Conservation (phyloP, 2,888 invertebrate species). For the Drosophila vallismaia region DNA sequence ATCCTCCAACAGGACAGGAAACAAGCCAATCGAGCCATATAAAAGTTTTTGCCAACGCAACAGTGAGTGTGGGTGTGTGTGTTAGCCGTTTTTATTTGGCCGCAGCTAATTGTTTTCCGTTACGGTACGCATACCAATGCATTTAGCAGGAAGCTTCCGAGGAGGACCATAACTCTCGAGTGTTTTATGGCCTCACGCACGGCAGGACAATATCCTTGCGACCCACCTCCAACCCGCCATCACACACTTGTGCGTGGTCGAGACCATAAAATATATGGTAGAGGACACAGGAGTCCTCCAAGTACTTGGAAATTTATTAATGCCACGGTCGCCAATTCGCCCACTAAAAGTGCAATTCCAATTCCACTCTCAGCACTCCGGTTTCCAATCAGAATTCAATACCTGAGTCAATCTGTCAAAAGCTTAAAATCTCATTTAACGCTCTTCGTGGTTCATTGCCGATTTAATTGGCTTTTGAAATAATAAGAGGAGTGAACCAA, state of each 20-base stretch:
- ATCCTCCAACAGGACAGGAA: slow-evolving; percentile 38
- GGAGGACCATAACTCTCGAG: slow-evolving; percentile 66
- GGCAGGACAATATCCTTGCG: slow-evolving; percentile 71
- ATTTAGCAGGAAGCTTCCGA: slow-evolving; percentile 53
- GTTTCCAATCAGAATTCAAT: slow-evolving; percentile 24
- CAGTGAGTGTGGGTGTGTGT: slow-evolving; percentile 4
- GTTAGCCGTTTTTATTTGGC: slow-evolving; percentile 62
- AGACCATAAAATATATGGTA: slow-evolving; percentile 66
- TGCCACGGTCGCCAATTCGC: slow-evolving; percentile 33
- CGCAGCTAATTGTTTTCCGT: slow-evolving; percentile 77
- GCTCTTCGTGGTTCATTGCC: slow-evolving; percentile 32
- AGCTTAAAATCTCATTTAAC: slow-evolving; percentile 44
- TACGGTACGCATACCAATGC: slow-evolving; percentile 78
- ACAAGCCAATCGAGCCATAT: slow-evolving; percentile 59
- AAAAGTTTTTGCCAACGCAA: slow-evolving; percentile 54
- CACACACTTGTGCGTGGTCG: slow-evolving; percentile 53
- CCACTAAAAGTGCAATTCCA: slow-evolving; percentile 32
- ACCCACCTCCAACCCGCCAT: slow-evolving; percentile 47
- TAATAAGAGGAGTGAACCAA: slow-evolving; percentile 39
- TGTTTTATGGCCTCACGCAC: slow-evolving; percentile 76
- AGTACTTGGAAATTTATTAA: slow-evolving; percentile 75
- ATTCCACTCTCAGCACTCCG: slow-evolving; percentile 19
- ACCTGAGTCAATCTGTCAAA: slow-evolving; percentile 32
- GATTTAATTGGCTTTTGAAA: slow-evolving; percentile 45
- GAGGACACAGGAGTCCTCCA: slow-evolving; percentile 47